Percentiles rank a stretch among this genome's conserved stretches.
phyloP scores from a whole-genome alignment of 1,140 invertebrate species.

The Bactericera cockerelli region DNA sequence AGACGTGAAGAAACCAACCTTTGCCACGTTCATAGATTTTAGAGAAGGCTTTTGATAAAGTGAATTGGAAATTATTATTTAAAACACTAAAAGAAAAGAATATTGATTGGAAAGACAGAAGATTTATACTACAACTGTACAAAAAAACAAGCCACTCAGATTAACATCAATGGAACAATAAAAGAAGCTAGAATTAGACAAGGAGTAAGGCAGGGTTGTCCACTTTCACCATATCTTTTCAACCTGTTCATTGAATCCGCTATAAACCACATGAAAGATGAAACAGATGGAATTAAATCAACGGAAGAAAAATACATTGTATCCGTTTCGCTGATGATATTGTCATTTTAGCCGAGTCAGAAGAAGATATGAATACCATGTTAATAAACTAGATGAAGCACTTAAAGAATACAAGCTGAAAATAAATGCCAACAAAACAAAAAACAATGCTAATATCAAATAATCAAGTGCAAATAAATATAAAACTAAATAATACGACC shows the following conservation, averaged over 20 bases:
- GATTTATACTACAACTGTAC: constrained; percentile 6
- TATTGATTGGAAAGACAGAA: constrained; percentile 10
- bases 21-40: constrained; percentile 6
- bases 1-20: constrained; percentile 11
- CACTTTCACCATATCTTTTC: constrained; percentile 10
- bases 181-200: constrained; percentile 9
- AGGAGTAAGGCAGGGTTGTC: constrained; percentile 10
- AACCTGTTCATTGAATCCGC: constrained; percentile 9
- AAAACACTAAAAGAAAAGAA: constrained; percentile 11
- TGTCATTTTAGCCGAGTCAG: constrained; percentile 11
- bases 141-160: constrained; percentile 9
- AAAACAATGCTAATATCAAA: constrained; percentile 10
- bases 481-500: constrained; percentile 7
- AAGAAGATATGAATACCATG: constrained; percentile 12
- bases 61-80: constrained; percentile 12
- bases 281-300: neutral
- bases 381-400: constrained; percentile 12
- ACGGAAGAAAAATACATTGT: constrained; percentile 9
- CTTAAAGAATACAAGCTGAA: constrained; percentile 14
- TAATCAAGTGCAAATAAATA: constrained; percentile 1
- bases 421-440: constrained; percentile 12
- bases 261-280: constrained; percentile 9
- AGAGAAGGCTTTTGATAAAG: constrained; percentile 12
- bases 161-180: constrained; percentile 9
- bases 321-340: constrained; percentile 15